Evolutionary conservation across 2,888 invertebrate genomes (phyloP), one percentile per base, ranked within the genome.

Genomic region (Deladenus siricidicola): DNA sequence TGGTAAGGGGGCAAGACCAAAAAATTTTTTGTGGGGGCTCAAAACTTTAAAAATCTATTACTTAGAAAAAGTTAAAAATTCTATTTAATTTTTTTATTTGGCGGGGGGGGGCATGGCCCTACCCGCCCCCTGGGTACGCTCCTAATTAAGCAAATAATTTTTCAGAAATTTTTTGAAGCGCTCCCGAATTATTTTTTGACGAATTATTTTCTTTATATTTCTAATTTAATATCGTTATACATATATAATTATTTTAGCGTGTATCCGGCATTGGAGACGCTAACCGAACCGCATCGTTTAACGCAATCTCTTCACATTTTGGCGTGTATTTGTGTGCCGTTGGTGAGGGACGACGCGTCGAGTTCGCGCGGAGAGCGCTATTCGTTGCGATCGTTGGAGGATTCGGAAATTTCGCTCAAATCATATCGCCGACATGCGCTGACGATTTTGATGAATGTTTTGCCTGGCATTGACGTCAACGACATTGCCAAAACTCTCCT

Each of bases 401-500:
- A 60, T 29, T 51, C 43, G 49, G 58, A 59, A 28, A 52, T 30
- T n/a, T 50, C 62, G 4, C 8, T 44, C 29, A 65, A 57, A 23
- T 69, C 69, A 1, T 63, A 62, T 43, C 51, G 68, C 21, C 42
- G 62, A 4, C 88, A 90, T 73, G 86, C 90, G 0, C 83, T 92
- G 21, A 89, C 89, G 0, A 82, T 92, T 28, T 82, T 92, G 17
- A 85, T 88, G 78, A 86, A 87, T 0, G 84, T 88, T 0, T 81
- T 93, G 21, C 91, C 92, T 0, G 91, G 90, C 17, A 86, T 93
- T 47, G 92, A 92, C 80, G 86, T 89, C 0, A 92, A 92, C 76
- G 91, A 92, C 80, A 84, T 87, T 45, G 84, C 85, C 61, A 84
- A 85, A 70, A 80, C 79, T 50, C 70, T 81, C 73, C 80, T 82